Base-by-base conservation (phyloP, 2,888 invertebrate species). In the Rhorus exstirpatorius region DNA sequence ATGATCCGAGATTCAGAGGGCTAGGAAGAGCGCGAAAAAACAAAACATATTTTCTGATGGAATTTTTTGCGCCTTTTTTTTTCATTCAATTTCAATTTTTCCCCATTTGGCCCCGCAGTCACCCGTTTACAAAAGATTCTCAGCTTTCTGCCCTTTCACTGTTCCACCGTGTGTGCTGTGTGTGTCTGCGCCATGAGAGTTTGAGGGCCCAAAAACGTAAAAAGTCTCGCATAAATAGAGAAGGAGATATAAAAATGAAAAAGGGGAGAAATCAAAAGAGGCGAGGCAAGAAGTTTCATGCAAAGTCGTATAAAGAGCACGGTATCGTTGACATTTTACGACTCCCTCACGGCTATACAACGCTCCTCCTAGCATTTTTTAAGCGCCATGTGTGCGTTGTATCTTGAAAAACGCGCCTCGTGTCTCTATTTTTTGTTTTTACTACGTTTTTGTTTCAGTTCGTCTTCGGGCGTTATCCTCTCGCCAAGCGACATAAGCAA, bases 251-350 rank as follows among this genome's bases (percentile, higher is more conserved):
- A 44, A 26, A 53, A 46, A 55, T 51, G 44, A 38, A 46, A 65
- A 60, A 7, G n/a, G 41, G 19, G 26, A 46, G 24, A 46, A 46
- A n/a, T n/a, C 49, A 78, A 79, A 67, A 26, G 55, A n/a, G n/a
- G n/a, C n/a, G 14, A 65, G 79, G 76, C 67, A 61, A 76, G 51
- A 81, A 83, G 83, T 68, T 24, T 76, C 79, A 41, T 76, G 77
- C 70, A 72, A 81, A 81, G 82, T 83, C 82, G 78, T 82, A n/a
- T n/a, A n/a, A 79, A 65, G 61, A 83, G 83, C 86, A 85, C 79
- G 85, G 85, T 87, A 88, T 89, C 88, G 88, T 84, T 88, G 87
- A 89, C 90, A 87, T 87, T 89, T 90, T 89, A 90, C 88, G 88
- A 86, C 87, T 78, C 78, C 74, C 72, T 72, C 78, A 65, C 70